A percentile compares a stretch with the other conserved stretches of the same genome.
phyloP scores from a whole-genome alignment of 1,140 invertebrate genomes.

The Oreohelix idahoensis region DNA sequence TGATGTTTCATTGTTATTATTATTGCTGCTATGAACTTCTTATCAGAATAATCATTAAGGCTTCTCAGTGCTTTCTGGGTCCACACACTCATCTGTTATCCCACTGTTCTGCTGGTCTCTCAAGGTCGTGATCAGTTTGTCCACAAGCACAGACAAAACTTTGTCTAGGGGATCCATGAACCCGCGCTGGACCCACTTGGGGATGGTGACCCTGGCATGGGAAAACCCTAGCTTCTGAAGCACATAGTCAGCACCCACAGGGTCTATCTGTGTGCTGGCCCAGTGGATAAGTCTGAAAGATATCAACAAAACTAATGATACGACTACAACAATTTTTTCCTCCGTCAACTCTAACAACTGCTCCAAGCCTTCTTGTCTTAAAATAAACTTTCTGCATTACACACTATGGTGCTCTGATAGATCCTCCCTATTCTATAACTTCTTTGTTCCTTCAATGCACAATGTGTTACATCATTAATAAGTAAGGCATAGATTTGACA shows the following conservation, averaged over 20 bases:
- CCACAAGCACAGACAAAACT: conserved; percentile 68
- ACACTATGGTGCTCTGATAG: no score
- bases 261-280: conserved; percentile 96
- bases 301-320: not conserved
- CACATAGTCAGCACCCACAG: conserved; percentile 97
- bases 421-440: no score
- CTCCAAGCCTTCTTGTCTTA: no score
- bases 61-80: not conserved
- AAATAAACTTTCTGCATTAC: no score
- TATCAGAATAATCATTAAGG: not conserved
- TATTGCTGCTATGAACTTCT: no score
- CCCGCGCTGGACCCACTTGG: conserved; percentile 98
- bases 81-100: conserved; percentile 1
- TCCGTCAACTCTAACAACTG: no score
- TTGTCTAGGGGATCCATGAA: conserved; percentile 89
- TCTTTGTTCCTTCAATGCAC: no score
- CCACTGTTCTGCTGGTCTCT: conserved; percentile 54
- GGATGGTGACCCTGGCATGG: conserved; percentile 97
- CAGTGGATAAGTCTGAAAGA: conserved; percentile 87
- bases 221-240: conserved; percentile 96
- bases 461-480: no score
- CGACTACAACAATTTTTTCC: no score
- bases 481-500: no score
- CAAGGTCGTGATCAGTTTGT: conserved; percentile 64
- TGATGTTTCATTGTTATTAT: no score